Base-by-base conservation (phyloP, 2,113 vertebrate genomes). In the Trinectes maculatus region DNA sequence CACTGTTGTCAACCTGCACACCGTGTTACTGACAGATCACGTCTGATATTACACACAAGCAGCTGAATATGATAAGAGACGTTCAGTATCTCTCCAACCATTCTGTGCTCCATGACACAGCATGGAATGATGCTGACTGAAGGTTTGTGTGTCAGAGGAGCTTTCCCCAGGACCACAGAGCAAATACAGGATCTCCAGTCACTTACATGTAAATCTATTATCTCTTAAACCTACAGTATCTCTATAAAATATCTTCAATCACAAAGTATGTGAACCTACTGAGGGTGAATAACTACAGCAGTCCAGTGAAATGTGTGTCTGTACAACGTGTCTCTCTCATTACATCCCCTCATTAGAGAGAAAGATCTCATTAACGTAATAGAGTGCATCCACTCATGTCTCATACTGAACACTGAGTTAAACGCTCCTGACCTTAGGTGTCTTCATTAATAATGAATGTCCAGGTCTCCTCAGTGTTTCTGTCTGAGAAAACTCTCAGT, bases 361-460 rank as follows among this genome's bases (percentile, higher is more conserved):
- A 44, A 40, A 48, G 26, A 26, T 72, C 55, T 52, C 39, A 62
- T 67, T 67, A 11, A 63, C 39, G 60, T 37, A 37, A 29, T 36
- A 77, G 22, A 37, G n/a, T 33, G 43, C 21, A 4, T 59, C 37
- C 37, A 53, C 60, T 59, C 42, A 26, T 21, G 29, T 71, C 44
- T 51, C 40, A 7, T 26, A 18, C 47, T 34, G n/a, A 71, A 49
- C 48, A 65, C 8, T 47, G 22, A 31, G 42, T 16, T 57, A 24
- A 44, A 65, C 53, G 55, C 18, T 3, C 24, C 64, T 65, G 74
- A 83, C 51, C 60, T 63, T 10, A 44, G 11, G 57, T 68, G 71
- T 54, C 61, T 59, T 19, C 3, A 59, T 79, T 62, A 22, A 74
- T 62, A 67, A 75, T 69, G 67, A 79, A 62, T 43, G 51, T 67